These are phyloP conservation scores for Nowickia ferox DNA, from an alignment of 2,888 invertebrate genomes.

Conservation along the genomic window DNA sequence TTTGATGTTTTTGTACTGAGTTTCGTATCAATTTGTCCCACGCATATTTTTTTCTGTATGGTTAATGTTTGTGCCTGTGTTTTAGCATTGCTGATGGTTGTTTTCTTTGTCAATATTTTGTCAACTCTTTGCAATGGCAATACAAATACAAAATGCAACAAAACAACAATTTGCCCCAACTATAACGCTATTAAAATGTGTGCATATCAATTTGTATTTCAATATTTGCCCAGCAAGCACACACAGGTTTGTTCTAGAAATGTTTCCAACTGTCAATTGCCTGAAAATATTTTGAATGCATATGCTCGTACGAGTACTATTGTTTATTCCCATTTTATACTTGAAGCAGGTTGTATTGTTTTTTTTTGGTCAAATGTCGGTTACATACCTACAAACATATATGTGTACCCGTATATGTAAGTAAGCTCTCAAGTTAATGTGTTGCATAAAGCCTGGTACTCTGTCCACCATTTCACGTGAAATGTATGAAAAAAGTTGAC, in stretches of 20 bases:
- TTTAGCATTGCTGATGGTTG: slow-evolving; percentile 50
- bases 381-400: too few species aligned
- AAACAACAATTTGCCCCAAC: slow-evolving; percentile 32
- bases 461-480: too few species aligned
- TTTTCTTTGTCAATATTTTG: slow-evolving; percentile 62
- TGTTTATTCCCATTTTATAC: too few species aligned
- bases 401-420: too few species aligned
- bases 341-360: too few species aligned
- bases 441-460: too few species aligned
- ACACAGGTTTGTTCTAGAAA: not conserved
- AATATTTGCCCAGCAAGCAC: not conserved
- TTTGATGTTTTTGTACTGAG: not conserved
- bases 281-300: too few species aligned
- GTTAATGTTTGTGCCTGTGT: not conserved
- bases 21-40: slow-evolving; percentile 52
- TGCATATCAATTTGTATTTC: slow-evolving; percentile 2
- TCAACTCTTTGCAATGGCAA: slow-evolving; percentile 58
- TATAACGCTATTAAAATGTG: slow-evolving; percentile 15
- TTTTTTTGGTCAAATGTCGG: too few species aligned
- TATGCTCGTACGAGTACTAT: too few species aligned
- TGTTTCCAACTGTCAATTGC: too few species aligned
- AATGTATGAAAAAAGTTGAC: too few species aligned
- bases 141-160: slow-evolving; percentile 44
- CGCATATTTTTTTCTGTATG: slow-evolving; percentile 40
- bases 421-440: too few species aligned